Conservation (phyloP, 2,797 vertebrate genomes). For the Spinus olivaceus region DNA sequence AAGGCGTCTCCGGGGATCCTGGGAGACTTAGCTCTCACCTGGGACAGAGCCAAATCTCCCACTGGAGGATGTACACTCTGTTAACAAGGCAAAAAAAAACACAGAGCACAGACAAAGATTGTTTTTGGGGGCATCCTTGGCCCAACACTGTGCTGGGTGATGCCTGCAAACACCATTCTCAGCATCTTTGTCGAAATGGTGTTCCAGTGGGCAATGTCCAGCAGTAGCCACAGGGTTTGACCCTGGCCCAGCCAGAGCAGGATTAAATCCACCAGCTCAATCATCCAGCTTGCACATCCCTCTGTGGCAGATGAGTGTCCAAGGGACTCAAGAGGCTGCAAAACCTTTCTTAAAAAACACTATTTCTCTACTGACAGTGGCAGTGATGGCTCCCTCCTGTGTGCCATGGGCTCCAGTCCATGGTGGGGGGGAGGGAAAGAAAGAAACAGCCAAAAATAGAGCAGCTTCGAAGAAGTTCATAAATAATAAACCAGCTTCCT, state of each 20-base stretch:
- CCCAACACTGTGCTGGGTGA: accelerated
- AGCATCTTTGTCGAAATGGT: background rate
- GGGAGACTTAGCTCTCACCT: background rate
- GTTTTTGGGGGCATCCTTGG: background rate
- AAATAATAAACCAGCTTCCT: conserved; percentile 46
- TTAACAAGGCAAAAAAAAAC: background rate
- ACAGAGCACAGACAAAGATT: background rate
- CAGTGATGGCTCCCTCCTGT: background rate
- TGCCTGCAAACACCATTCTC: background rate
- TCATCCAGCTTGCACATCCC: background rate
- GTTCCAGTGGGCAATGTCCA: background rate
- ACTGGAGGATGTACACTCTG: background rate
- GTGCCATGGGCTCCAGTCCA: background rate
- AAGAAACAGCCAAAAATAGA: conserved; percentile 44
- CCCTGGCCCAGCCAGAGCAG: background rate
- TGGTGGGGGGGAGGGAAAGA: background rate
- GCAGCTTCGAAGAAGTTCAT: conserved; percentile 7
- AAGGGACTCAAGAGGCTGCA: background rate
- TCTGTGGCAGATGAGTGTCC: background rate
- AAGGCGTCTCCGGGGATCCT: accelerated
- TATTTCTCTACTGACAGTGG: background rate
- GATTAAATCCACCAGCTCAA: background rate
- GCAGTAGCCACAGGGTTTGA: background rate
- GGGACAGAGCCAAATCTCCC: accelerated
- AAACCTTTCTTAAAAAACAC: background rate